Conservation (phyloP, 1,140 invertebrate species). For the Ptiloglossa arizonensis region DNA sequence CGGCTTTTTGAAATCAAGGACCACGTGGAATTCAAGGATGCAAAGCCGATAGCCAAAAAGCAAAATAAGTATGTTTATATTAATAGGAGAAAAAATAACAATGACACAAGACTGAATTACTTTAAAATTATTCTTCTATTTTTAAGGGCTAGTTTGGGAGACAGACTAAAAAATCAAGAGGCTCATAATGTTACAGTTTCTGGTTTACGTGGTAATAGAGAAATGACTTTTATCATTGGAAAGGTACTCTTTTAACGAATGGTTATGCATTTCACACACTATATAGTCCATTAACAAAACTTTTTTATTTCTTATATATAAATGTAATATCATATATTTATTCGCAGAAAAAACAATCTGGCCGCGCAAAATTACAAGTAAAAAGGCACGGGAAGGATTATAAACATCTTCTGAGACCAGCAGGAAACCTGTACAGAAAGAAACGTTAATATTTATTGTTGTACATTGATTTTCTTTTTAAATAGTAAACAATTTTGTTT, state of each 20-base stretch:
- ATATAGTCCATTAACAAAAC: background rate
- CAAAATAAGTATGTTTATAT: slow-evolving; percentile 80
- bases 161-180: slow-evolving; percentile 85
- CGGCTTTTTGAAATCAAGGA: slow-evolving; percentile 86
- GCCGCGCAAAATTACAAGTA: slow-evolving; percentile 68
- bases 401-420: slow-evolving; percentile 87
- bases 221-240: slow-evolving; percentile 89
- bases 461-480: slow-evolving; percentile 7
- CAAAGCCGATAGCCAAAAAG: slow-evolving; percentile 80
- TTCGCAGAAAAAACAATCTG: slow-evolving; percentile 52
- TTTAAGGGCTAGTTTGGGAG: slow-evolving; percentile 86
- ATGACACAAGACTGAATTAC: background rate
- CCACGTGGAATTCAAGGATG: slow-evolving; percentile 84
- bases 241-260: slow-evolving; percentile 76
- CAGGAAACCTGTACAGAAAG: slow-evolving; percentile 78
- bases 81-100: background rate
- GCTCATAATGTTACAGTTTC: slow-evolving; percentile 82
- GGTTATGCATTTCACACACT: background rate
- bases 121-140: slow-evolving; percentile 39
- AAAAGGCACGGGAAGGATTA: slow-evolving; percentile 88
- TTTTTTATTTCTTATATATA: background rate
- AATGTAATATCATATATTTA: background rate
- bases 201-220: slow-evolving; percentile 86
- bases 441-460: slow-evolving; percentile 55
- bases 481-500: slow-evolving; percentile 45